Evolutionary conservation across 37 sponge, comb jelly and placozoan species (phyloP).

Genomic region (Mnemiopsis leidyi): DNA sequence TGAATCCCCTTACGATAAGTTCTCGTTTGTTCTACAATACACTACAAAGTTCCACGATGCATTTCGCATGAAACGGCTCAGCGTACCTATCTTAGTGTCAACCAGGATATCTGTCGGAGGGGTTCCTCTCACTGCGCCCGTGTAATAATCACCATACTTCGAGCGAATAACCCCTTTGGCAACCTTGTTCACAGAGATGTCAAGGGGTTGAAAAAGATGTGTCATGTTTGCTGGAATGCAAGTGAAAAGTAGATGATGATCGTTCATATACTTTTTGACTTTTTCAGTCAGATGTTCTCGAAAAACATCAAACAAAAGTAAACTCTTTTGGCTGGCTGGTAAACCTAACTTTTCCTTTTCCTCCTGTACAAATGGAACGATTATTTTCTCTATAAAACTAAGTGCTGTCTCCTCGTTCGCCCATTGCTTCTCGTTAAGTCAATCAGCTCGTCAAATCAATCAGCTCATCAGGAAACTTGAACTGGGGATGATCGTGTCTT

Average conservation of each 20-base stretch:
- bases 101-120: too few relatives aligned
- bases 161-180: constrained; percentile 69
- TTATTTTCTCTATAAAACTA: neutral
- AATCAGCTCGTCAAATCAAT: too few relatives aligned
- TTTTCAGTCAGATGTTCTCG: neutral
- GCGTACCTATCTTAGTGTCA: too few relatives aligned
- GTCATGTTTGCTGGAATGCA: constrained; percentile 69
- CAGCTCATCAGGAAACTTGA: too few relatives aligned
- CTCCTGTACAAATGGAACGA: neutral
- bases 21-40: too few relatives aligned
- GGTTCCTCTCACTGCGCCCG: too few relatives aligned
- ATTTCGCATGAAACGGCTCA: too few relatives aligned
- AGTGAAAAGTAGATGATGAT: neutral
- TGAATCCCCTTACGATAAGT: too few relatives aligned
- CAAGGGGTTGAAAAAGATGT: constrained; percentile 70
- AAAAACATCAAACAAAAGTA: neutral
- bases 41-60: too few relatives aligned
- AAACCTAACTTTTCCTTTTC: neutral
- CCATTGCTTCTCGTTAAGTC: too few relatives aligned
- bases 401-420: neutral
- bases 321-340: neutral
- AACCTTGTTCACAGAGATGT: constrained; percentile 70
- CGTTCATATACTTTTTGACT: neutral
- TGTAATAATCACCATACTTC: constrained; percentile 69
- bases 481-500: too few relatives aligned